Conservation (phyloP, 2,113 vertebrate genomes). For the Falcunculus frontatus region DNA sequence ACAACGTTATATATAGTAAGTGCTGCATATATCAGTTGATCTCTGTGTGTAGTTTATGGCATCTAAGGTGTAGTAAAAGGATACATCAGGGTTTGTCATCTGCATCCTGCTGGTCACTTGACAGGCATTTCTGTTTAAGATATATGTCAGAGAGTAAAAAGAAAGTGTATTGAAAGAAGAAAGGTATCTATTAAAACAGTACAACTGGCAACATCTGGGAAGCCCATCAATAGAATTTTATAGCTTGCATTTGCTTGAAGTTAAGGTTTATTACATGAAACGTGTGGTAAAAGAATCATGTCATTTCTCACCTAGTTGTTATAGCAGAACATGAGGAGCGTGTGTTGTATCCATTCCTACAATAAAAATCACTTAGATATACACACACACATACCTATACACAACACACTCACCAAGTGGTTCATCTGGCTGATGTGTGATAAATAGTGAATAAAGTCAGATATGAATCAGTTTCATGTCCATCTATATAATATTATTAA, state of each 20-base stretch:
- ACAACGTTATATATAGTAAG: background rate
- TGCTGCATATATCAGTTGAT: background rate
- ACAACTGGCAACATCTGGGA: slow-evolving; percentile 48
- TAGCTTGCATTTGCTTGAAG: slow-evolving; percentile 51
- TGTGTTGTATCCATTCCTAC: background rate
- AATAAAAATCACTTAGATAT: background rate
- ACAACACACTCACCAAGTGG: background rate
- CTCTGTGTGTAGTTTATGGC: background rate
- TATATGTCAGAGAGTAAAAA: slow-evolving; percentile 22
- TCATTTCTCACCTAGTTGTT: slow-evolving; percentile 35
- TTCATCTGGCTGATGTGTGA: background rate
- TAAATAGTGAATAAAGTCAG: background rate
- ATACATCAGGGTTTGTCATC: background rate
- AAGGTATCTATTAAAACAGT: slow-evolving; percentile 37
- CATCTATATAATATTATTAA: background rate
- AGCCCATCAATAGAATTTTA: slow-evolving; percentile 44
- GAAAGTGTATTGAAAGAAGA: slow-evolving; percentile 3
- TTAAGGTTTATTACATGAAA: slow-evolving; percentile 50
- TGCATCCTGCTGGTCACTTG: background rate
- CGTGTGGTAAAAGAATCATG: slow-evolving; percentile 47
- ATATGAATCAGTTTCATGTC: background rate
- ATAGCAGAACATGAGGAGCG: background rate
- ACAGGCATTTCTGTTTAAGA: slow-evolving; percentile 17
- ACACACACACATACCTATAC: background rate
- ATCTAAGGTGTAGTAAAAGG: slow-evolving; percentile 22